Evolutionary conservation across 1,140 invertebrate genomes (phyloP).

Genomic region (Microplitis mediator): DNA sequence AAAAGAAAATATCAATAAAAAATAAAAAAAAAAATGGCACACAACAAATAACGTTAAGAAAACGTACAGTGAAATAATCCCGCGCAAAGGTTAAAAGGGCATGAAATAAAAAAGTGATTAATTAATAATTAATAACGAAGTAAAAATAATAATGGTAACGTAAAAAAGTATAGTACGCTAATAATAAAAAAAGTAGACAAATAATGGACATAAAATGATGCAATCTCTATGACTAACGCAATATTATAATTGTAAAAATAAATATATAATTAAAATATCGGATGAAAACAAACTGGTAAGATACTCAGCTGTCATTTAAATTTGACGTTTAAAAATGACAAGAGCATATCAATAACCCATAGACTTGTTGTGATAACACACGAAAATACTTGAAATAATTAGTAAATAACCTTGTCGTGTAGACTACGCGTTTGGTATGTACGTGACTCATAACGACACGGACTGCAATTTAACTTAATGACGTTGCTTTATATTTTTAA

Average conservation of each 20-base stretch:
- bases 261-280: too few species aligned
- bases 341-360: not conserved
- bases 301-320: too few species aligned
- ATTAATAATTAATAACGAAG: too few species aligned
- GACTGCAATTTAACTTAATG: slow-evolving; percentile 33
- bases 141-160: too few species aligned
- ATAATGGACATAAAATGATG: not conserved
- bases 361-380: not conserved
- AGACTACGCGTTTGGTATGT: slow-evolving; percentile 40
- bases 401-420: slow-evolving; percentile 51
- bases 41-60: too few species aligned
- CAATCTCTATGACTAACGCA: slow-evolving; percentile 5
- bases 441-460: slow-evolving; percentile 45
- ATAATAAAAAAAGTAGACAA: not conserved
- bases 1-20: too few species aligned
- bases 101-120: too few species aligned
- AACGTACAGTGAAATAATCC: too few species aligned
- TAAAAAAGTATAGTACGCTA: not conserved
- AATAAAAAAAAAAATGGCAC: too few species aligned
- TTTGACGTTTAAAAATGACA: too few species aligned
- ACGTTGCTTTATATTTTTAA: slow-evolving; percentile 47
- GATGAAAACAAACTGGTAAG: too few species aligned
- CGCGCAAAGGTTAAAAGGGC: too few species aligned
- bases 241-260: not conserved
- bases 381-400: slow-evolving; percentile 18